phyloP scores from a whole-genome alignment of 2,113 vertebrate genomes.

The Zootoca vivipara region DNA sequence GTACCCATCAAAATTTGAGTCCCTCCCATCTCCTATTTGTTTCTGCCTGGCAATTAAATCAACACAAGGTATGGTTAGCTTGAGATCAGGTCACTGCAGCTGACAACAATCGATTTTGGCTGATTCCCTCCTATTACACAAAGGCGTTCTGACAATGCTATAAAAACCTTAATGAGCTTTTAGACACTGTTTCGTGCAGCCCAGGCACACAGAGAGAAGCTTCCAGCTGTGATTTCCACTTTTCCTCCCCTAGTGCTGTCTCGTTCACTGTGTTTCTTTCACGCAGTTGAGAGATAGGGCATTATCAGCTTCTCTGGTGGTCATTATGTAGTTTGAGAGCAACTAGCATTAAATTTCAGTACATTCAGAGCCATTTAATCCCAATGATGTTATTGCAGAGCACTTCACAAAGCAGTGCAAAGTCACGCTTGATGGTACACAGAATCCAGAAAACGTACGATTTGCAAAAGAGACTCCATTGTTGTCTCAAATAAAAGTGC shows the following conservation, averaged over 20 bases:
- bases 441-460: slow-evolving; percentile 28
- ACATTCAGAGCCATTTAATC: slow-evolving; percentile 44
- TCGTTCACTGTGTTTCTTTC: slow-evolving; percentile 26
- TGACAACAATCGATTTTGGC: slow-evolving; percentile 1
- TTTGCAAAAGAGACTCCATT: slow-evolving; percentile 35
- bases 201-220: slow-evolving; percentile 34
- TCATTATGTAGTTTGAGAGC: slow-evolving; percentile 49
- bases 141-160: slow-evolving; percentile 28
- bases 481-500: neutral
- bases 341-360: slow-evolving; percentile 39
- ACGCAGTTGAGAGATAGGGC: slow-evolving; percentile 22
- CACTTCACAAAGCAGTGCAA: slow-evolving; percentile 34
- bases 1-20: neutral
- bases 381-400: slow-evolving; percentile 37
- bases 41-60: neutral
- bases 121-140: slow-evolving; percentile 31
- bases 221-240: slow-evolving; percentile 49
- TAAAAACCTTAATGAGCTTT: slow-evolving; percentile 54
- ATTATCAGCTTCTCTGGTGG: slow-evolving; percentile 54
- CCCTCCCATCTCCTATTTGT: neutral
- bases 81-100: neutral
- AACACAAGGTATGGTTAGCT: neutral
- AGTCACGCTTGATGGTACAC: slow-evolving; percentile 23
- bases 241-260: neutral
- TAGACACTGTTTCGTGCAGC: slow-evolving; percentile 51